Evolutionary conservation across 92 coral and sea anemone species (phyloP).

Genomic region (Phenganax marumi): DNA sequence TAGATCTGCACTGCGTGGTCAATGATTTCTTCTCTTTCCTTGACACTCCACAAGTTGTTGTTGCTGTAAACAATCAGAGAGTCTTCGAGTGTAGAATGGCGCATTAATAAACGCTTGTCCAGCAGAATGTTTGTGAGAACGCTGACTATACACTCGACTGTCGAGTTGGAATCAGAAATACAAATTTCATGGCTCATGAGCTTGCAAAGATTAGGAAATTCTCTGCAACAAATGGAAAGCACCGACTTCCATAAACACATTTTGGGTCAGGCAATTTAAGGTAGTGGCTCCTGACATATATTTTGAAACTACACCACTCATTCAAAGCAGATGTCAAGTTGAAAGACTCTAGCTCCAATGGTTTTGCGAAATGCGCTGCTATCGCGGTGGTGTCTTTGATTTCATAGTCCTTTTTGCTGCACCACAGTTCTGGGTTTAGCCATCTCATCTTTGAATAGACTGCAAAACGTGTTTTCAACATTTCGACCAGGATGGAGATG

Average conservation of each 20-base stretch:
- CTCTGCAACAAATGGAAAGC: conserved; percentile 33
- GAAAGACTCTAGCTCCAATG: conserved; percentile 46
- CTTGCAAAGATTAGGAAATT: conserved; percentile 43
- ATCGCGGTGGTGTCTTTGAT: conserved; percentile 32
- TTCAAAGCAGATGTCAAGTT: conserved; percentile 41
- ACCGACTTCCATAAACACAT: conserved; percentile 38
- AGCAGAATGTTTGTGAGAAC: conserved; percentile 40
- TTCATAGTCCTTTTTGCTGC: conserved; percentile 15
- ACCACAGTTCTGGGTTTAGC: conserved; percentile 40
- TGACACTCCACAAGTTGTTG: conserved; percentile 36
- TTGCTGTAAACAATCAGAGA: conserved; percentile 39
- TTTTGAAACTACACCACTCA: conserved; percentile 43
- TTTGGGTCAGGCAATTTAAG: conserved; percentile 47
- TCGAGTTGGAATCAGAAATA: conserved; percentile 29
- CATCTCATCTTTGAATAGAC: conserved; percentile 34
- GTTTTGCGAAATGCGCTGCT: conserved; percentile 47
- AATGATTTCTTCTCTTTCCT: conserved; percentile 45
- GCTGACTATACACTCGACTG: conserved; percentile 17
- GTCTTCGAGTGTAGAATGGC: conserved; percentile 42
- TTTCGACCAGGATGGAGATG: conserved; percentile 32
- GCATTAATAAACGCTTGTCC: conserved; percentile 41
- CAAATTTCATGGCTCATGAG: conserved; percentile 30
- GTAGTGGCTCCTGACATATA: conserved; percentile 47
- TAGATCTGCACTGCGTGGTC: conserved; percentile 28
- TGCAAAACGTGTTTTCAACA: conserved; percentile 27